A percentile compares a stretch with the other conserved stretches of the same genome.
phyloP scores from a whole-genome alignment of 2,113 vertebrate species.

The Semnornis frantzii region DNA sequence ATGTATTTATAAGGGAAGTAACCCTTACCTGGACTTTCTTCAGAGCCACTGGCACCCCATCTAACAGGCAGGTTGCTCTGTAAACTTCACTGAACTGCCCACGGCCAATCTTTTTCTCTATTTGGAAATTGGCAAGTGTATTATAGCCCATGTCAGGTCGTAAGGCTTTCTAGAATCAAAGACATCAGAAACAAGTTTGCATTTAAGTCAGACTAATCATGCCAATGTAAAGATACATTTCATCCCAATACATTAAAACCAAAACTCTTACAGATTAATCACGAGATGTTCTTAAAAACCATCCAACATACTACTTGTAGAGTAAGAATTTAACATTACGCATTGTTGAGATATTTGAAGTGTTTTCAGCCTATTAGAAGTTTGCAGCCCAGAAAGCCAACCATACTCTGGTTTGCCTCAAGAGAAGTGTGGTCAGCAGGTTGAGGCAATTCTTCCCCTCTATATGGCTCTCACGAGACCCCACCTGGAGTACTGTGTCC shows the following conservation, averaged over 20 bases:
- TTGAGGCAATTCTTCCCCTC: no score
- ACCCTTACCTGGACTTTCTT: conserved; percentile 95
- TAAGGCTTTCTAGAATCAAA: conserved; percentile 85
- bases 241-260: not conserved
- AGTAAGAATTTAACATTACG: not conserved
- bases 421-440: no score
- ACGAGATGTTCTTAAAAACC: not conserved
- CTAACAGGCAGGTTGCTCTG: conserved; percentile 89
- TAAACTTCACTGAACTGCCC: conserved; percentile 99
- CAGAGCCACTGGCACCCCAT: conserved; percentile 92
- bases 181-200: not conserved
- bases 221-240: not conserved
- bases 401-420: no score
- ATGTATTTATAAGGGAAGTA: not conserved
- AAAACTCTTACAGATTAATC: not conserved
- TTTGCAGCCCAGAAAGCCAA: no score
- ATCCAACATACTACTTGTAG: not conserved
- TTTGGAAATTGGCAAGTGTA: conserved; percentile 92
- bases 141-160: conserved; percentile 95
- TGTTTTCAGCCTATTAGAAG: not conserved
- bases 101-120: conserved; percentile 96
- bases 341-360: not conserved
- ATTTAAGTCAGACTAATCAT: not conserved
- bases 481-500: no score
- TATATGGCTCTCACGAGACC: no score